These are phyloP conservation scores for Erebia palarica DNA, from an alignment of 2,888 invertebrate genomes.

Conservation along the genomic window DNA sequence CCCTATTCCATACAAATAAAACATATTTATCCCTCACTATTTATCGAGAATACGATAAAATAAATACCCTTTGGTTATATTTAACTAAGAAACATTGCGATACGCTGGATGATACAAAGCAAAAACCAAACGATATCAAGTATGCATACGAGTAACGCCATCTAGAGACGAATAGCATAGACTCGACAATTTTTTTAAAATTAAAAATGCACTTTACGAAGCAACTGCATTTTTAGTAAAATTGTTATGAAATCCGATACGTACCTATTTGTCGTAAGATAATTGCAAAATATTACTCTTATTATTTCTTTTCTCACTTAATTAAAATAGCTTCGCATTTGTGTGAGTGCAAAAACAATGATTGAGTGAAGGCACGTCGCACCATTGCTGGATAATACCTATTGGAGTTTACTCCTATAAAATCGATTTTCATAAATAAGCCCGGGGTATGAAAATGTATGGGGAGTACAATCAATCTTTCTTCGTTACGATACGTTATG, in stretches of 20 bases:
- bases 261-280: slow-evolving; percentile 12
- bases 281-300: slow-evolving; percentile 14
- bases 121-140: slow-evolving; percentile 19
- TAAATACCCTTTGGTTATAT: neutral
- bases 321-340: slow-evolving; percentile 11
- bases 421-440: too few relatives aligned
- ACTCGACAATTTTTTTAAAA: neutral
- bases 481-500: too few relatives aligned
- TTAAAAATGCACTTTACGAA: neutral
- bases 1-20: slow-evolving; percentile 3
- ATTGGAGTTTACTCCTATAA: too few relatives aligned
- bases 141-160: slow-evolving; percentile 51
- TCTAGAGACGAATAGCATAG: slow-evolving; percentile 63
- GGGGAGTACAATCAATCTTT: too few relatives aligned
- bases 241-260: slow-evolving; percentile 21
- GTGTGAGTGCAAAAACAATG: slow-evolving; percentile 1
- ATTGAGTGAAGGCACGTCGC: slow-evolving; percentile 11
- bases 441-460: too few relatives aligned
- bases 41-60: slow-evolving; percentile 8
- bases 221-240: slow-evolving; percentile 17
- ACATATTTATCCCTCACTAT: neutral
- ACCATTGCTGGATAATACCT: slow-evolving; percentile 6
- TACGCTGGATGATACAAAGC: neutral
- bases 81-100: neutral
- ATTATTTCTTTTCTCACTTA: slow-evolving; percentile 21